Evolutionary conservation across 1,140 invertebrate genomes (phyloP), one percentile per base, ranked within the genome.

Genomic region (Halesus radiatus): DNA sequence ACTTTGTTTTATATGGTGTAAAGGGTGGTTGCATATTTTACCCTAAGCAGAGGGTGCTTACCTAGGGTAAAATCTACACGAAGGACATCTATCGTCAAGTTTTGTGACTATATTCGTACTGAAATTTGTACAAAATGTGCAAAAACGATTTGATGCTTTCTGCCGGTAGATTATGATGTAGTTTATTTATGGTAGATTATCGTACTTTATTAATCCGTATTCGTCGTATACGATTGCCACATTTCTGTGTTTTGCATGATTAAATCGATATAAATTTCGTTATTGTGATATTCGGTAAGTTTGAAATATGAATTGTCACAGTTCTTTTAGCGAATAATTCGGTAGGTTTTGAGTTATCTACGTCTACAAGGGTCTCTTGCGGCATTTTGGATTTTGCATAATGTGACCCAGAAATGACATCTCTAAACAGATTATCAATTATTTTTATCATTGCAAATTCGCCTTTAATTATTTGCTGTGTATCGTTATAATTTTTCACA

Each of bases 241-340:
- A 89, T 88, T 88, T 89, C 86, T 85, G 85, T 87, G 85, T 88
- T 89, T 88, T 88, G 86, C 86, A 89, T 89, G 88, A 89, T 85
- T 87, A 86, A 83, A 85, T 86, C 86, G 85, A 87, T 86, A 85
- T 88, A 85, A 88, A 87, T 86, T 60, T 76, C 52, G 72, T 58
- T 54, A 68, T 80, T 80, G 18, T 80, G 45, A 72, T 62, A 76
- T 70, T 80, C 60, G 79, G 79, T 80, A 80, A 80, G 79, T 75
- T 20, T 75, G 15, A 58, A 29, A 75, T 58, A 26, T 58, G 15
- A 56, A 58, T 53, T 50, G 13, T 29, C 56, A 60, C 10, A 5
- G 56, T 68, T 20, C 23, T 20, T 53, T 72, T 22, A 22, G 68
- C 18, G 5, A 53, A 72, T 53, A 52, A 72, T 22, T 53, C 18